phyloP scores from a whole-genome alignment of 2,888 invertebrate genomes.

The Trichogramma evanescens region DNA sequence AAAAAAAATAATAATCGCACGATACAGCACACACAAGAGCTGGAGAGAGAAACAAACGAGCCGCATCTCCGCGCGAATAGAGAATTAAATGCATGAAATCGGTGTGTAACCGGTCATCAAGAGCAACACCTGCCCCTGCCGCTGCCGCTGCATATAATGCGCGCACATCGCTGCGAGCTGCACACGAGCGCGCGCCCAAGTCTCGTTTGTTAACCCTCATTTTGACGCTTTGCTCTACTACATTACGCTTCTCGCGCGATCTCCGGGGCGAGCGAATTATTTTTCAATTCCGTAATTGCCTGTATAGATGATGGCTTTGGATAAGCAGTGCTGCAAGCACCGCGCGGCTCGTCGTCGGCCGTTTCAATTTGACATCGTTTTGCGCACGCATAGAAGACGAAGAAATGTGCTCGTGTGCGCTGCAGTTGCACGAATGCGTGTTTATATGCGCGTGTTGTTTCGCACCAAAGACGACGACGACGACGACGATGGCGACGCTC shows the following conservation, averaged over 20 bases:
- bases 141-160: background rate
- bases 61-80: conserved; percentile 12
- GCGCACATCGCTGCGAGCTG: background rate
- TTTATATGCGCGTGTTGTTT: no score
- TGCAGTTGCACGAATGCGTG: no score
- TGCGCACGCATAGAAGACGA: background rate
- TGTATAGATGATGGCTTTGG: conserved; percentile 14
- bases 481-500: no score
- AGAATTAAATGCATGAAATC: conserved; percentile 11
- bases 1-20: background rate
- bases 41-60: conserved; percentile 13
- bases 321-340: background rate
- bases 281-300: conserved; percentile 13
- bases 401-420: background rate
- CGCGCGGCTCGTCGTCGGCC: background rate
- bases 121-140: conserved; percentile 9
- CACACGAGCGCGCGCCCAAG: background rate
- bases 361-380: conserved; percentile 18
- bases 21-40: background rate
- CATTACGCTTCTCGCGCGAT: background rate
- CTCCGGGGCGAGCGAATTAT: conserved; percentile 9
- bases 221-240: no score
- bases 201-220: background rate
- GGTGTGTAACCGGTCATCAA: conserved; percentile 14
- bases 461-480: no score